Percentiles rank a stretch among this genome's conserved stretches.
Conservation (phyloP, 2,888 invertebrate genomes). For the Cyaniris semiargus region DNA sequence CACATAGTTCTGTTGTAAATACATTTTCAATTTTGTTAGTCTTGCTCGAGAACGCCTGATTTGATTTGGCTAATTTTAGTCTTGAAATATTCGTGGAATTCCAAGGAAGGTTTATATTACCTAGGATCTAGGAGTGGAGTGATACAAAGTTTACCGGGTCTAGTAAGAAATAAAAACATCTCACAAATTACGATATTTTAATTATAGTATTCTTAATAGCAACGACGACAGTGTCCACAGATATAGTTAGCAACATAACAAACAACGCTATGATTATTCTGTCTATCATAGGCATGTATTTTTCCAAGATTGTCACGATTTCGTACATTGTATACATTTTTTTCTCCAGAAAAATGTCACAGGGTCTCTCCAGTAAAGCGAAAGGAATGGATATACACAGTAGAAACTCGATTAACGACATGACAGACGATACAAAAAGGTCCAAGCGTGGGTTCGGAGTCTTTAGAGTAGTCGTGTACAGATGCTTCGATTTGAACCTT, state of each 20-base stretch:
- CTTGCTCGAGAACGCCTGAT: no score
- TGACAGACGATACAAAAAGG: conserved; percentile 50
- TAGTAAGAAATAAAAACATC: background rate
- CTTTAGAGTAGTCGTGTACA: background rate
- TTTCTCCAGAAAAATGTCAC: conserved; percentile 46
- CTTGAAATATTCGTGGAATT: no score
- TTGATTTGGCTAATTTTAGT: no score
- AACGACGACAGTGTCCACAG: conserved; percentile 47
- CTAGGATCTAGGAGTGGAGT: no score
- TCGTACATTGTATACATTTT: conserved; percentile 43
- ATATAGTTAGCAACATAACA: conserved; percentile 47
- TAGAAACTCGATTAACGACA: conserved; percentile 51
- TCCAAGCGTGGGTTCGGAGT: conserved; percentile 27
- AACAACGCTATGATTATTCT: conserved; percentile 48
- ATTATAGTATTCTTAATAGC: conserved; percentile 53
- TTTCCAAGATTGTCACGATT: conserved; percentile 45
- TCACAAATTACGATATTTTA: conserved; percentile 38
- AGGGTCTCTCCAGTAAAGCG: conserved; percentile 49
- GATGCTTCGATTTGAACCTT: conserved; percentile 16
- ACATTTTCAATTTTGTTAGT: no score
- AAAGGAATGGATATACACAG: conserved; percentile 55
- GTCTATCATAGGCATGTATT: conserved; percentile 49
- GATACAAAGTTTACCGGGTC: no score
- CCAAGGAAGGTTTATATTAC: no score
- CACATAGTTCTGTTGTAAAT: no score